Conservation (phyloP, 2,888 invertebrate species). For the Agrenia bidenticulata region DNA sequence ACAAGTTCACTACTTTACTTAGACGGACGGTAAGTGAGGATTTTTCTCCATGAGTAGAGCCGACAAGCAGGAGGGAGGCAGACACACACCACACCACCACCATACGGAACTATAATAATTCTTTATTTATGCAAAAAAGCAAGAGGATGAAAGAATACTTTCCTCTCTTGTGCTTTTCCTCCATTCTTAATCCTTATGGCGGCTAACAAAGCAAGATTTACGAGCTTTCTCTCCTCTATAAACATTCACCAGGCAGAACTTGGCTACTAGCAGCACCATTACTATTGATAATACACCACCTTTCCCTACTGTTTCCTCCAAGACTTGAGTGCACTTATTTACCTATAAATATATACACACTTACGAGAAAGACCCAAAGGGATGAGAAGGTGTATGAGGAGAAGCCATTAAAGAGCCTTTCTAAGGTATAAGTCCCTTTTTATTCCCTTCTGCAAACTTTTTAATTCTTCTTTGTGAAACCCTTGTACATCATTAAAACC, state of each 20-base stretch:
- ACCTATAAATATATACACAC: no score
- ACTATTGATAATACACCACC: no score
- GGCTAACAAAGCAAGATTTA: conserved; percentile 40
- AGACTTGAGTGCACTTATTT: no score
- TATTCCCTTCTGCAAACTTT: conserved; percentile 3
- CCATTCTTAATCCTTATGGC: conserved; percentile 27
- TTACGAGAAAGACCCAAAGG: no score
- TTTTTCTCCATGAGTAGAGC: no score
- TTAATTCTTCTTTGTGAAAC: not conserved
- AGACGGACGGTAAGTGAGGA: no score
- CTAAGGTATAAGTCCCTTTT: not conserved
- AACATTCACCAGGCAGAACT: not conserved
- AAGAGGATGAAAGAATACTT: not conserved
- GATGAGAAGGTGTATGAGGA: not conserved
- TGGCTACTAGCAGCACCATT: conserved; percentile 12
- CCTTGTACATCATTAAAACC: conserved; percentile 1
- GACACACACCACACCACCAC: not conserved
- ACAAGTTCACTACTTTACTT: no score
- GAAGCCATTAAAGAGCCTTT: conserved; percentile 9
- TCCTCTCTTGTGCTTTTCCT: not conserved
- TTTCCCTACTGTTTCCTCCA: no score
- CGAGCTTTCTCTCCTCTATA: conserved; percentile 28
- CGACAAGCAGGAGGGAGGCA: no score
- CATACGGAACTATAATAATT: conserved; percentile 4
- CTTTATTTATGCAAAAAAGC: conserved; percentile 21